Conservation (phyloP, 2,797 vertebrate species). For the Eidolon dupreanum region DNA sequence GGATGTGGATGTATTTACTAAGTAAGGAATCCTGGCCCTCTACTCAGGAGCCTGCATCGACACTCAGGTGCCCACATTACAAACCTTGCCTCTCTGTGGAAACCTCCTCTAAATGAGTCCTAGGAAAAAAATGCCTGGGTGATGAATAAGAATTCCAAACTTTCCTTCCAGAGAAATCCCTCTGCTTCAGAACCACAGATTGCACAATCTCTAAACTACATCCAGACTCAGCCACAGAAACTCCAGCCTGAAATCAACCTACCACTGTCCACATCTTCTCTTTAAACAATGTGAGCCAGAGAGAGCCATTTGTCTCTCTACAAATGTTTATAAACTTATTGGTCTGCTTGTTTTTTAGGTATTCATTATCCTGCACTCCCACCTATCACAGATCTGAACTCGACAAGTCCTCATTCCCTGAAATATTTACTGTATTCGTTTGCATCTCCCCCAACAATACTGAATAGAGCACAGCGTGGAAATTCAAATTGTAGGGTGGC, state of each 20-base stretch:
- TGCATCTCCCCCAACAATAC: not conserved
- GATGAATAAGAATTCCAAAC: conserved; percentile 26
- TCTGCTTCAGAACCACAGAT: not conserved
- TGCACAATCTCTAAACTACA: not conserved
- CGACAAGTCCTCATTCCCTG: not conserved
- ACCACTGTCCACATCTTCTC: not conserved
- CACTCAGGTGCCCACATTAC: not conserved
- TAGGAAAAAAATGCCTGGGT: not conserved
- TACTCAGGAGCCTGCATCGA: not conserved
- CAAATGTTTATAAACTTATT: not conserved
- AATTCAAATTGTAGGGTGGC: not conserved
- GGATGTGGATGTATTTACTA: not conserved
- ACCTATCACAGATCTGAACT: not conserved
- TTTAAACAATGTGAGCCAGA: not conserved
- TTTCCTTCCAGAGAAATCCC: conserved; percentile 4
- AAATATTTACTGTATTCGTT: not conserved
- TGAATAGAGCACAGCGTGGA: not conserved
- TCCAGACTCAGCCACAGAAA: conserved; percentile 17
- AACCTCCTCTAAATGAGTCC: conserved; percentile 19
- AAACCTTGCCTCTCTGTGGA: not conserved
- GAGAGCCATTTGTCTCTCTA: not conserved
- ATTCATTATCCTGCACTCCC: not conserved
- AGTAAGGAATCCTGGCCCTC: not conserved
- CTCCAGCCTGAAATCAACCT: not conserved
- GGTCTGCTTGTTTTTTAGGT: not conserved